Percentiles rank a stretch among this genome's conserved stretches.
phyloP scores from a whole-genome alignment of 1,140 invertebrate genomes.

The Drosophila dunni region DNA sequence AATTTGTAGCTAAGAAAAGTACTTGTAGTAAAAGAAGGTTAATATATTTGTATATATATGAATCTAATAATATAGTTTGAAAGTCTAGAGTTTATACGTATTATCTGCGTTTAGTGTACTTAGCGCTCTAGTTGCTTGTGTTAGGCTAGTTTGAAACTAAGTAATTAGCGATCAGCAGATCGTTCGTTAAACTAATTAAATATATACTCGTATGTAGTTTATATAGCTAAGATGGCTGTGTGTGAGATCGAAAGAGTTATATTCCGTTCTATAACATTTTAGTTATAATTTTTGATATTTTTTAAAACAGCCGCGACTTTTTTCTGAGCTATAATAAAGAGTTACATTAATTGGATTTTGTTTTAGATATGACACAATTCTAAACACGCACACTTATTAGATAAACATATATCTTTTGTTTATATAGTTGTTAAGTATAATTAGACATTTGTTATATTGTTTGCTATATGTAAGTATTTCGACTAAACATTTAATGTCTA shows the following conservation, averaged over 20 bases:
- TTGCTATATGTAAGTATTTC: slow-evolving; percentile 30
- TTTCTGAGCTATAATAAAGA: slow-evolving; percentile 64
- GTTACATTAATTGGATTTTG: slow-evolving; percentile 38
- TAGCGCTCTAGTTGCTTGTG: slow-evolving; percentile 67
- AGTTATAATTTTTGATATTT: not conserved
- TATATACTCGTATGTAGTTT: slow-evolving; percentile 34
- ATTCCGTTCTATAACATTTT: not conserved
- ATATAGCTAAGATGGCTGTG: slow-evolving; percentile 30
- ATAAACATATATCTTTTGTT: slow-evolving; percentile 20
- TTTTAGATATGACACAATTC: slow-evolving; percentile 71
- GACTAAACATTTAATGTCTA: slow-evolving; percentile 74
- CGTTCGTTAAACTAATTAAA: slow-evolving; percentile 51
- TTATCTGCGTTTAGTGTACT: slow-evolving; percentile 46
- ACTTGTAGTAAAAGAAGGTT: slow-evolving; percentile 7
- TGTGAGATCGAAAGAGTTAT: slow-evolving; percentile 11
- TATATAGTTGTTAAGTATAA: slow-evolving; percentile 35
- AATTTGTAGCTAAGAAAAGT: slow-evolving; percentile 1
- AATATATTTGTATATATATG: slow-evolving; percentile 13
- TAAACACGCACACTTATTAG: slow-evolving; percentile 80
- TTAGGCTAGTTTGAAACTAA: slow-evolving; percentile 55
- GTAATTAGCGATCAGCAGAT: slow-evolving; percentile 41
- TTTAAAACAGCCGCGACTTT: slow-evolving; percentile 59
- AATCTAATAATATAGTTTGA: slow-evolving; percentile 51
- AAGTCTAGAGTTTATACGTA: slow-evolving; percentile 47
- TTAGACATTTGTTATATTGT: slow-evolving; percentile 40